phyloP scores from a whole-genome alignment of 1,140 invertebrate genomes.

The Drosophila tropicalis region DNA sequence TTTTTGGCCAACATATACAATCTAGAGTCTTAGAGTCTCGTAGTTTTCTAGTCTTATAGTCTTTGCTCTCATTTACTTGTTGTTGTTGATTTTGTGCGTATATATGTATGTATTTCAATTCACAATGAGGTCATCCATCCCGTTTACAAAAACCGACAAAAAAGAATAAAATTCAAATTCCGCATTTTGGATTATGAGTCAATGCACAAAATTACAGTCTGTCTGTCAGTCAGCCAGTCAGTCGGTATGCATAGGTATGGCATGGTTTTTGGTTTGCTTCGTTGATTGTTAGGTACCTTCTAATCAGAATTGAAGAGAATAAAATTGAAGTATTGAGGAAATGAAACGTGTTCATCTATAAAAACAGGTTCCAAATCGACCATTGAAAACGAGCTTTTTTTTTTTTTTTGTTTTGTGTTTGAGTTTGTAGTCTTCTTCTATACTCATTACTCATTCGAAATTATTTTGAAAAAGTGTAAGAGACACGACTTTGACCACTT shows the following conservation, averaged over 20 bases:
- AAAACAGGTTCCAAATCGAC: conserved; percentile 59
- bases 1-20: too few species aligned
- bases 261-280: too few species aligned
- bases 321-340: conserved; percentile 38
- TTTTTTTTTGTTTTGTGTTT: not conserved
- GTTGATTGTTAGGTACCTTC: not conserved
- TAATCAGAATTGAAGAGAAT: conserved; percentile 21
- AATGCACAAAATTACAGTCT: conserved; percentile 3
- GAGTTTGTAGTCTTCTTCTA: not conserved
- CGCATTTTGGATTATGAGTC: conserved; percentile 10
- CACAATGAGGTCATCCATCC: conserved; percentile 48
- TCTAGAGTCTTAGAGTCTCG: conserved; percentile 1
- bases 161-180: not conserved
- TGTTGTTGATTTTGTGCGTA: conserved; percentile 8
- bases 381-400: conserved; percentile 21
- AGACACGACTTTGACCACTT: not conserved
- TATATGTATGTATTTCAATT: not conserved
- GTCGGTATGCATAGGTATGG: conserved; percentile 1
- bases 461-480: not conserved
- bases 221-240: too few species aligned
- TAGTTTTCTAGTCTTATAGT: conserved; percentile 8
- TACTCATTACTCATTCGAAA: not conserved
- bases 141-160: too few species aligned
- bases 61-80: not conserved
- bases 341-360: conserved; percentile 61